Evolutionary conservation across 1,140 invertebrate species (phyloP).

Genomic region (Heterodera carotae): DNA sequence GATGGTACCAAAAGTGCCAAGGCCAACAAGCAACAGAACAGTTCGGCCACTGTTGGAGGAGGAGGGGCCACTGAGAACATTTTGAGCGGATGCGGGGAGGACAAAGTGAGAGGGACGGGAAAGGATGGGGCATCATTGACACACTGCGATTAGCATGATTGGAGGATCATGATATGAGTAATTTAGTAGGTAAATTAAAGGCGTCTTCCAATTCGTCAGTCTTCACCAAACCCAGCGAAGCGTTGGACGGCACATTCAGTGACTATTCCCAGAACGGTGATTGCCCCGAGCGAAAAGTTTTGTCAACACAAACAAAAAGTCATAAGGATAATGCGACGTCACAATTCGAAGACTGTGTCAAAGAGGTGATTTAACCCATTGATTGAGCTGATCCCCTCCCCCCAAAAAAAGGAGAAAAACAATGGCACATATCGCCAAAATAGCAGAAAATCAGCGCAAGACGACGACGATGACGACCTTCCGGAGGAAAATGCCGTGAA

Average conservation of each 20-base stretch:
- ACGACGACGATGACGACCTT: constrained; percentile 52
- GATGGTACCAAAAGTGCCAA: constrained; percentile 36
- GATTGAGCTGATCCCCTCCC: too few relatives aligned
- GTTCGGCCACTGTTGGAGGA: constrained; percentile 6
- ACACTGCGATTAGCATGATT: too few relatives aligned
- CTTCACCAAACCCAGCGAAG: background rate
- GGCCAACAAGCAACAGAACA: constrained; percentile 27
- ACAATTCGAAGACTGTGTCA: background rate
- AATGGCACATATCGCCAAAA: background rate
- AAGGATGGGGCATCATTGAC: too few relatives aligned
- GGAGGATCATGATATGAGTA: too few relatives aligned
- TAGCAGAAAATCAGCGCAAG: background rate
- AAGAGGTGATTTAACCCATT: background rate
- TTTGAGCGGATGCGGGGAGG: background rate
- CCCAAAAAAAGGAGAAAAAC: constrained; percentile 24
- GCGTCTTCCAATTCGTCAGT: background rate
- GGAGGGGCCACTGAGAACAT: constrained; percentile 40
- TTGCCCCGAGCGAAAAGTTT: background rate
- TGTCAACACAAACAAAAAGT: background rate
- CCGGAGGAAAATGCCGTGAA: constrained; percentile 59
- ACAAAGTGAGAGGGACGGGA: background rate
- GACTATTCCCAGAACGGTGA: constrained; percentile 21
- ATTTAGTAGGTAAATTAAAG: background rate
- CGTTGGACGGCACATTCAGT: background rate
- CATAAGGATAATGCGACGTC: background rate